These are phyloP conservation scores for Acanthornis magna DNA, from an alignment of 2,797 vertebrate species.

Conservation along the genomic window DNA sequence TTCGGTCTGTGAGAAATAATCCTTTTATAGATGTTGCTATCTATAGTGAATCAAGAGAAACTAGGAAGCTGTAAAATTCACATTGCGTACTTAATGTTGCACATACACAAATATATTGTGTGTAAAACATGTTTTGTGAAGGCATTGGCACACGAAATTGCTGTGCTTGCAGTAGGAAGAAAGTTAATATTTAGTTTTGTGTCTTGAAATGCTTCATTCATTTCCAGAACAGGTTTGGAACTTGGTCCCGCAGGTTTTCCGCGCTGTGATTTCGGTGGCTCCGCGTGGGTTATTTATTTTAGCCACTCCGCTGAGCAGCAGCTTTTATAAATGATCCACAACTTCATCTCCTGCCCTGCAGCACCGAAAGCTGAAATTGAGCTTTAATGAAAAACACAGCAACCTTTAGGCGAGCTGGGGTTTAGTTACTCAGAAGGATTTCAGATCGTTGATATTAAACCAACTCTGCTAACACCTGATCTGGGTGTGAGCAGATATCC, in stretches of 20 bases:
- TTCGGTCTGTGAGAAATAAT: not conserved
- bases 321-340: not conserved
- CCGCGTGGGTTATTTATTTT: not conserved
- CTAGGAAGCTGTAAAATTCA: not conserved
- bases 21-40: not conserved
- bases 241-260: not conserved
- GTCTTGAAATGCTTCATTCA: not conserved
- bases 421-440: not conserved
- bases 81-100: not conserved
- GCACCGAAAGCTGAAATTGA: not conserved
- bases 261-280: not conserved
- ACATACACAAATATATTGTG: accelerated
- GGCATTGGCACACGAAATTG: not conserved
- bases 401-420: not conserved
- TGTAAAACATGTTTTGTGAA: not conserved
- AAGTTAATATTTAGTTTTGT: slow-evolving; percentile 46
- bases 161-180: not conserved
- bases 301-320: not conserved
- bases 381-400: not conserved
- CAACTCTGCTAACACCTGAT: not conserved
- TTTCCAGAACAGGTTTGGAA: slow-evolving; percentile 1
- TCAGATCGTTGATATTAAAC: not conserved
- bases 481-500: not conserved
- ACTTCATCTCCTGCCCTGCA: not conserved
- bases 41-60: not conserved